phyloP scores from a whole-genome alignment of 1,140 invertebrate species.

The Bombus picipes region DNA sequence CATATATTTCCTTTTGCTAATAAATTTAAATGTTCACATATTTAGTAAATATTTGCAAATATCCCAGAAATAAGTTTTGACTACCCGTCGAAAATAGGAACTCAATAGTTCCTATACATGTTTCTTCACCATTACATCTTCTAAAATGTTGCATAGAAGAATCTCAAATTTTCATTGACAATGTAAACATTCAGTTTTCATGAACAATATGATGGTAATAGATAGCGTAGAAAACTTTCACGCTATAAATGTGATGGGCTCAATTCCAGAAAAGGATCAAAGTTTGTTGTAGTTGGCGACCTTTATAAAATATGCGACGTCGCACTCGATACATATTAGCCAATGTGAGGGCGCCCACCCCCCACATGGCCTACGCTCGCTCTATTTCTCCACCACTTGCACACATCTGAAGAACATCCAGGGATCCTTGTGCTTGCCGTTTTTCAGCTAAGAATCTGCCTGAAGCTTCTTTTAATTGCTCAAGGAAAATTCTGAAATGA shows the following conservation, averaged over 20 bases:
- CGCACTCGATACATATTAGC: constrained; percentile 80
- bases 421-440: constrained; percentile 91
- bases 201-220: constrained; percentile 33
- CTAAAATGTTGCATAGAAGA: constrained; percentile 17
- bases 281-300: constrained; percentile 79
- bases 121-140: constrained; percentile 16
- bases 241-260: constrained; percentile 67
- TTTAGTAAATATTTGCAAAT: constrained; percentile 47
- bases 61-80: constrained; percentile 37
- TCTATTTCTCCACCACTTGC: constrained; percentile 80
- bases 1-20: constrained; percentile 22
- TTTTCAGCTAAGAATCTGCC: constrained; percentile 91
- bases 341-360: constrained; percentile 81
- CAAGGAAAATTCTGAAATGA: constrained; percentile 87
- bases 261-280: constrained; percentile 81
- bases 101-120: constrained; percentile 13
- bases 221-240: constrained; percentile 12
- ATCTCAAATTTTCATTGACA: constrained; percentile 21
- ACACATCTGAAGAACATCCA: constrained; percentile 88
- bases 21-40: constrained; percentile 51
- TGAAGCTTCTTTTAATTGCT: constrained; percentile 92
- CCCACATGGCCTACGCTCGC: constrained; percentile 82
- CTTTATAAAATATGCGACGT: constrained; percentile 80
- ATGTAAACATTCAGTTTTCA: constrained; percentile 30
- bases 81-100: constrained; percentile 23